Percentiles rank a stretch among this genome's conserved stretches.
These are phyloP conservation scores for Phenganax marumi DNA, from an alignment of 92 coral and sea anemone genomes.

Conservation along the genomic window DNA sequence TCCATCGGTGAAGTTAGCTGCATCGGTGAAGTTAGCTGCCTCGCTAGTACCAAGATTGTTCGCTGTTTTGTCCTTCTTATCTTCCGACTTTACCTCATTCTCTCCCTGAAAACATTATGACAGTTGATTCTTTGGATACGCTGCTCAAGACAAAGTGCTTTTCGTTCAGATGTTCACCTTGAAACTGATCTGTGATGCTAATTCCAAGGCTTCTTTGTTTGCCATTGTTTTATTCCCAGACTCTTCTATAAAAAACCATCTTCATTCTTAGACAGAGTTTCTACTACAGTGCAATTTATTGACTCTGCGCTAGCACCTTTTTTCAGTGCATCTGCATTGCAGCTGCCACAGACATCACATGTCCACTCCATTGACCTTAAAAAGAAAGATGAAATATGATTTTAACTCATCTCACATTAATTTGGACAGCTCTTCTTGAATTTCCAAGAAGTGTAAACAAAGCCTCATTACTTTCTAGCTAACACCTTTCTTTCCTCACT, in stretches of 20 bases:
- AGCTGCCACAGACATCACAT: constrained; percentile 73
- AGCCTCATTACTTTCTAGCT: constrained; percentile 75
- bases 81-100: constrained; percentile 56
- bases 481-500: constrained; percentile 82
- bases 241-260: constrained; percentile 53
- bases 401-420: no score
- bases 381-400: neutral
- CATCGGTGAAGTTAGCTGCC: constrained; percentile 6
- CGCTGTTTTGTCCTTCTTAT: constrained; percentile 36
- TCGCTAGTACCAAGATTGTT: constrained; percentile 16
- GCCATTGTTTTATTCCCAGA: constrained; percentile 61
- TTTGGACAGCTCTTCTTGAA: neutral
- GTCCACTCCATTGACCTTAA: constrained; percentile 85
- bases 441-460: no score
- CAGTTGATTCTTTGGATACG: neutral
- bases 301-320: constrained; percentile 47
- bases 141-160: neutral
- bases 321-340: constrained; percentile 57
- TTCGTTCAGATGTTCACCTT: constrained; percentile 61
- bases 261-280: neutral
- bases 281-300: neutral
- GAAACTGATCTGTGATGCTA: constrained; percentile 89
- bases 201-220: constrained; percentile 77
- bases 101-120: constrained; percentile 57
- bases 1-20: neutral